phyloP scores from a whole-genome alignment of 2,113 vertebrate genomes.

The Labeo catla region DNA sequence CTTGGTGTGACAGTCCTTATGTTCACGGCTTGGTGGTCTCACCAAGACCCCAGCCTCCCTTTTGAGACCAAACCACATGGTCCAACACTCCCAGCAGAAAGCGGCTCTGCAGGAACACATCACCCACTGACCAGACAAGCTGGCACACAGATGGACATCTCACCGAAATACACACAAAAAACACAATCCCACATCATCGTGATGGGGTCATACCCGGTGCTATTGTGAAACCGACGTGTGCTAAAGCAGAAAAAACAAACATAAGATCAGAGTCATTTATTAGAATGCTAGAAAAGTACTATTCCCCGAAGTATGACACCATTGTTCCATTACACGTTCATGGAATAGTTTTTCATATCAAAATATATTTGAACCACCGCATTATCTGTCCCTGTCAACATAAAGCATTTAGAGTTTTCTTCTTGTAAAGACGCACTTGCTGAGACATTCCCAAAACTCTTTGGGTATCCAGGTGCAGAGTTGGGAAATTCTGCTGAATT shows the following conservation, averaged over 20 bases:
- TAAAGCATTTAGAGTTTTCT: background rate
- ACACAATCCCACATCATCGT: slow-evolving; percentile 20
- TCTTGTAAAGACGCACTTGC: background rate
- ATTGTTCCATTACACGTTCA: background rate
- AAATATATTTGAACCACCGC: background rate
- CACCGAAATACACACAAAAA: slow-evolving; percentile 19
- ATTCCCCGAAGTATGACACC: background rate
- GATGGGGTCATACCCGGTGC: background rate
- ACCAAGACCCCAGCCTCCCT: slow-evolving; percentile 54
- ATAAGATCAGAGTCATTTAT: background rate
- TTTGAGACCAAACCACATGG: slow-evolving; percentile 67
- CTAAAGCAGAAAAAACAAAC: background rate
- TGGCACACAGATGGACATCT: slow-evolving; percentile 66
- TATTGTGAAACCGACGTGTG: background rate
- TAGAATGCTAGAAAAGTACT: background rate
- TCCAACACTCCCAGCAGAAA: slow-evolving; percentile 61
- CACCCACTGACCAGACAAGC: slow-evolving; percentile 64
- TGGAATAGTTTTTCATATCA: background rate
- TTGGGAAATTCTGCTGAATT: background rate
- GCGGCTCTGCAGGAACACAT: slow-evolving; percentile 58
- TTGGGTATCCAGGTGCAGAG: slow-evolving; percentile 18
- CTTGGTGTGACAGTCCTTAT: slow-evolving; percentile 66
- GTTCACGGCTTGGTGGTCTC: slow-evolving; percentile 69
- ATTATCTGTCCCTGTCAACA: slow-evolving; percentile 2
- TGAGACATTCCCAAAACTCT: slow-evolving; percentile 10